Conservation (phyloP, 2,113 vertebrate species). For the Phaethornis superciliosus region DNA sequence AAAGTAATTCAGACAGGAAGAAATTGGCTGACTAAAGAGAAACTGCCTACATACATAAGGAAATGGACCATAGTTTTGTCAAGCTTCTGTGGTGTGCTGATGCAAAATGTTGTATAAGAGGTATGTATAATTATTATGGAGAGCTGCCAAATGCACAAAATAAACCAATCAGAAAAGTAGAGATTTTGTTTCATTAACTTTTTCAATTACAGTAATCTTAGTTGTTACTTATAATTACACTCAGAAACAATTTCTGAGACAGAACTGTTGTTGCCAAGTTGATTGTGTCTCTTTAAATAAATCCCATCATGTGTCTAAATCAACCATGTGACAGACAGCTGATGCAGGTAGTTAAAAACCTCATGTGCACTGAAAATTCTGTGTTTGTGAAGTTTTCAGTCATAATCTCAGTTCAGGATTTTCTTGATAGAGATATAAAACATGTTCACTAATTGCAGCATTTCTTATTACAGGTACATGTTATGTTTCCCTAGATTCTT, state of each 20-base stretch:
- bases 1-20: background rate
- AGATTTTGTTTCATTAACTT: background rate
- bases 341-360: slow-evolving; percentile 41
- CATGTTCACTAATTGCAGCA: background rate
- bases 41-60: background rate
- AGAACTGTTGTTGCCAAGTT: slow-evolving; percentile 1
- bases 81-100: background rate
- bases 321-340: background rate
- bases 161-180: background rate
- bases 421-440: background rate
- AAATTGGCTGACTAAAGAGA: background rate
- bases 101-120: background rate
- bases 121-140: background rate
- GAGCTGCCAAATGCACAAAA: background rate
- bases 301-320: background rate
- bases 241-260: background rate
- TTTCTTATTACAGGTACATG: background rate
- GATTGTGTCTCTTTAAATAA: slow-evolving; percentile 34
- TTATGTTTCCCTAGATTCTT: slow-evolving; percentile 38
- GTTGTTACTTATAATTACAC: slow-evolving; percentile 7
- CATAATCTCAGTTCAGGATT: background rate
- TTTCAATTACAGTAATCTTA: background rate
- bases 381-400: slow-evolving; percentile 47
- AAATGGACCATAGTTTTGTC: background rate
- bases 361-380: background rate